Percentiles rank a stretch among this genome's conserved stretches.
phyloP scores from a whole-genome alignment of 2,888 invertebrate species.

The Harmothoe impar region DNA sequence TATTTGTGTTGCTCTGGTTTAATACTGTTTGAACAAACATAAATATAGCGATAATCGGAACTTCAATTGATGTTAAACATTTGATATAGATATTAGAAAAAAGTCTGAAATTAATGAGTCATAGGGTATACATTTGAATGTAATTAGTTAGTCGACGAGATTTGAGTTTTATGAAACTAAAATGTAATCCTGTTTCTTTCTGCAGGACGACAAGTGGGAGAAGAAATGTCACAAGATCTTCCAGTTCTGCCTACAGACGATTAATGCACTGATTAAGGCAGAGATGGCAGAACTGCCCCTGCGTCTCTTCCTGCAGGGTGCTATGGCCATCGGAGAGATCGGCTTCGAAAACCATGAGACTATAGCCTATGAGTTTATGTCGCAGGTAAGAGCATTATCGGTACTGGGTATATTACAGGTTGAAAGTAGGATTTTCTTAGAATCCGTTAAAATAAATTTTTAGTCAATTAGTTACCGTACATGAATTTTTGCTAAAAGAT shows the following conservation, averaged over 20 bases:
- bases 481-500: too few relatives aligned
- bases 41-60: too few relatives aligned
- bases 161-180: too few relatives aligned
- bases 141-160: too few relatives aligned
- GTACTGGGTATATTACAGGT: not conserved
- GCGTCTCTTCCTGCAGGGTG: conserved; percentile 96
- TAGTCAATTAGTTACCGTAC: too few relatives aligned
- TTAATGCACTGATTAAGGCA: conserved; percentile 96
- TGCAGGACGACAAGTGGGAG: conserved; percentile 97
- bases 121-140: too few relatives aligned
- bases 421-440: not conserved
- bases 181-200: not conserved
- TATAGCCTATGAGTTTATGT: conserved; percentile 98
- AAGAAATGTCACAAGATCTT: conserved; percentile 99
- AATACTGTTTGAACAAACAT: too few relatives aligned
- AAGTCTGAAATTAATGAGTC: too few relatives aligned
- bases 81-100: too few relatives aligned
- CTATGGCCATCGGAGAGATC: conserved; percentile 94
- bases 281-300: conserved; percentile 96
- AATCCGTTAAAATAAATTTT: not conserved
- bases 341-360: conserved; percentile 96
- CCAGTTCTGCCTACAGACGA: conserved; percentile 98
- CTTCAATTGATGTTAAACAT: too few relatives aligned
- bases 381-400: conserved; percentile 87
- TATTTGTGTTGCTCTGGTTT: not conserved